Conservation (phyloP, 2,797 vertebrate species). For the Diplodus puntazzo region DNA sequence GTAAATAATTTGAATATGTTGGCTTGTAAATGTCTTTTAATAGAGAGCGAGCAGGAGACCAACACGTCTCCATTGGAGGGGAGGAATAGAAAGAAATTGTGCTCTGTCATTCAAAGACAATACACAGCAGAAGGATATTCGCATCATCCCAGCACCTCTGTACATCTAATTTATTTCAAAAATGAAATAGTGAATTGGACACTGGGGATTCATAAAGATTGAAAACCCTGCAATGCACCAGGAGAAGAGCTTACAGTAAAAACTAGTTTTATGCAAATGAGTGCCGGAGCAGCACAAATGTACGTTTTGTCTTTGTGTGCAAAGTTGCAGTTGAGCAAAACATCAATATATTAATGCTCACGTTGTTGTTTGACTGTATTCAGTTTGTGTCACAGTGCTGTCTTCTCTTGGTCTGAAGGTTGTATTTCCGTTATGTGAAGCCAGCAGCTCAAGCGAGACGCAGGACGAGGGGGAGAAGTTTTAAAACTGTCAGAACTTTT, state of each 20-base stretch:
- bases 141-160: constrained; percentile 41
- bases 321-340: not conserved
- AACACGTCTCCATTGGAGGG: constrained; percentile 38
- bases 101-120: constrained; percentile 61
- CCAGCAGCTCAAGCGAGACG: no score
- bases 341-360: not conserved
- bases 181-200: constrained; percentile 61
- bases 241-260: constrained; percentile 41
- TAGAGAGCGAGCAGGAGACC: constrained; percentile 42
- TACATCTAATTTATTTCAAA: constrained; percentile 67
- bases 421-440: not conserved
- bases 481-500: no score
- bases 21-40: constrained; percentile 55
- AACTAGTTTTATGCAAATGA: constrained; percentile 67
- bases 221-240: constrained; percentile 63
- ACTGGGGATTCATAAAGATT: constrained; percentile 61
- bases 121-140: constrained; percentile 26
- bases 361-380: not conserved
- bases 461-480: no score
- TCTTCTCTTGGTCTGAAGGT: not conserved
- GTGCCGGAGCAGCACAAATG: constrained; percentile 19
- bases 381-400: not conserved
- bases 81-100: constrained; percentile 44
- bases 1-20: constrained; percentile 63
- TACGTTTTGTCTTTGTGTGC: constrained; percentile 26